Conservation (phyloP, 2,888 invertebrate genomes). For the Hemistola chrysoprasaria region DNA sequence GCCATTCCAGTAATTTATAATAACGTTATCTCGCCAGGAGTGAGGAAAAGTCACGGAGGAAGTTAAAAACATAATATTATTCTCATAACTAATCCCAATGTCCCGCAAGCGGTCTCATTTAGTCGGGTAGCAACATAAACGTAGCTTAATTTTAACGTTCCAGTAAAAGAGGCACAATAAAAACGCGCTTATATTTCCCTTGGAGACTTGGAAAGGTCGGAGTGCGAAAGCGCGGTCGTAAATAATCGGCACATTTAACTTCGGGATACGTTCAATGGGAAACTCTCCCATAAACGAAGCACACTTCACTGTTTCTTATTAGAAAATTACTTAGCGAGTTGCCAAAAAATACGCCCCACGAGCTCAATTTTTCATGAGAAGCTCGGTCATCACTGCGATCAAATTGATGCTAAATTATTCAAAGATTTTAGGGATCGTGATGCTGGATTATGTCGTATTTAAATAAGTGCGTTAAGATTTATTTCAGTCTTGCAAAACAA, state of each 20-base stretch:
- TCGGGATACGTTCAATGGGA: constrained; percentile 49
- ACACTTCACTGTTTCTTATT: constrained; percentile 43
- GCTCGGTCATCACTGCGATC: constrained; percentile 37
- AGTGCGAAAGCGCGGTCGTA: constrained; percentile 49
- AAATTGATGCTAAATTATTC: constrained; percentile 49
- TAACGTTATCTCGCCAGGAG: constrained; percentile 22
- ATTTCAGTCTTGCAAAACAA: constrained; percentile 15
- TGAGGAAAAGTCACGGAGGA: constrained; percentile 23
- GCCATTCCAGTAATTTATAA: constrained; percentile 23
- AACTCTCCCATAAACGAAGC: constrained; percentile 53
- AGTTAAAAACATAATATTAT: constrained; percentile 30
- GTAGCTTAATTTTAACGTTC: constrained; percentile 53
- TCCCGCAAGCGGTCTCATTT: constrained; percentile 36
- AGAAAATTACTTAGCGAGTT: constrained; percentile 34
- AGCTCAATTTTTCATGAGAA: constrained; percentile 36
- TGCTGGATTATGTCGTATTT: constrained; percentile 25
- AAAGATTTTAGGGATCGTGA: constrained; percentile 38
- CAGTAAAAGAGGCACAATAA: constrained; percentile 49
- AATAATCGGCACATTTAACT: constrained; percentile 61
- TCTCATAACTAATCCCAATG: constrained; percentile 28
- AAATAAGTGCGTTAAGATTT: constrained; percentile 17
- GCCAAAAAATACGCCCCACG: constrained; percentile 24
- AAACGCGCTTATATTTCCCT: constrained; percentile 49
- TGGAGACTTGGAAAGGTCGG: constrained; percentile 42
- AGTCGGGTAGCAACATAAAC: constrained; percentile 35